Conservation (phyloP, 1,140 invertebrate genomes). For the Belonocnema kinseyi region DNA sequence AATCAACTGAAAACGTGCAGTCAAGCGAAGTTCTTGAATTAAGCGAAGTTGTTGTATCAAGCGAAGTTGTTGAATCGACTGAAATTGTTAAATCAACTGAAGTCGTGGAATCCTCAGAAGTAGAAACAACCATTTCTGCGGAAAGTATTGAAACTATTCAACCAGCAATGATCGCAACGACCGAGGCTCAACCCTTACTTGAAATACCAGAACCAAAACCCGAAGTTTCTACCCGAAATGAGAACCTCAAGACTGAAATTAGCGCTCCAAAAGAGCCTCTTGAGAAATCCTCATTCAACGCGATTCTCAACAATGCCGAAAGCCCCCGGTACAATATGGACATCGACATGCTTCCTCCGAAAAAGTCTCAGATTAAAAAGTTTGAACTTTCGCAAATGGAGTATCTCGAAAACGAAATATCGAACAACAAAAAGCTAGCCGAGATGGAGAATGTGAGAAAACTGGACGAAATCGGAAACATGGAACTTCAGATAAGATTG, state of each 20-base stretch:
- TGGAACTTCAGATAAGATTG: conserved; percentile 24
- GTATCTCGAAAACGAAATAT: conserved; percentile 51
- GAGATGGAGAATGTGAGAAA: conserved; percentile 24
- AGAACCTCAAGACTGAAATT: background rate
- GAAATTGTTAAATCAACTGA: background rate
- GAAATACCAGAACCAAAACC: background rate
- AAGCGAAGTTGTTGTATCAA: background rate
- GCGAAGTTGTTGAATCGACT: background rate
- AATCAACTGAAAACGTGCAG: background rate
- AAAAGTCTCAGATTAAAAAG: conserved; percentile 73
- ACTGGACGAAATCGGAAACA: conserved; percentile 33
- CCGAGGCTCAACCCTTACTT: background rate
- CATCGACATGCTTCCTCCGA: conserved; percentile 65
- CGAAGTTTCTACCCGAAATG: background rate
- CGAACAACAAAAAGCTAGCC: conserved; percentile 12
- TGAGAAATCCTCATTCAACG: conserved; percentile 35
- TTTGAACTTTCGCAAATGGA: conserved; percentile 70
- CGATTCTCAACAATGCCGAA: background rate
- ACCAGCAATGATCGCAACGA: conserved; percentile 4
- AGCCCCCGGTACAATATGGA: background rate
- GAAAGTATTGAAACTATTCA: conserved; percentile 13
- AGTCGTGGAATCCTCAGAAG: background rate
- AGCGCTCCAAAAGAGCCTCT: conserved; percentile 9
- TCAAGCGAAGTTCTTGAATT: background rate
- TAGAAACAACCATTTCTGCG: background rate